Percentiles rank a stretch among this genome's conserved stretches.
phyloP scores from a whole-genome alignment of 2,113 vertebrate species.

The Plecturocebus donacophilus region DNA sequence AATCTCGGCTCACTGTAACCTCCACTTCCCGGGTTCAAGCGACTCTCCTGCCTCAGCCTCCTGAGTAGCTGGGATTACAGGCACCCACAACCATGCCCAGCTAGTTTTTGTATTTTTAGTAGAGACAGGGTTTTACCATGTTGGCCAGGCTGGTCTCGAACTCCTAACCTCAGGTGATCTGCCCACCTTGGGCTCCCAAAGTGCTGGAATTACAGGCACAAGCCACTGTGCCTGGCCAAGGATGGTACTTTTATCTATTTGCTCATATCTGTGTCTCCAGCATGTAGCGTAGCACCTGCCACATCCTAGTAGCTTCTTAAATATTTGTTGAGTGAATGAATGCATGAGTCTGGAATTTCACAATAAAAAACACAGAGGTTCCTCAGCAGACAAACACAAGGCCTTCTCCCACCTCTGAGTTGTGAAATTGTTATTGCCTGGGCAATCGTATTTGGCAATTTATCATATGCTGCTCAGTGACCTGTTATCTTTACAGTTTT shows the following conservation, averaged over 20 bases:
- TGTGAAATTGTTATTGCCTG: background rate
- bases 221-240: too few species aligned
- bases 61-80: too few species aligned
- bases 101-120: too few species aligned
- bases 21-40: too few species aligned
- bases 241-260: background rate
- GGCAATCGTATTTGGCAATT: background rate
- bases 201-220: too few species aligned
- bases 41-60: too few species aligned
- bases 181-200: too few species aligned
- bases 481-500: background rate
- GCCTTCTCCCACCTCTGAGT: background rate
- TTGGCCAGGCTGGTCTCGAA: too few species aligned
- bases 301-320: background rate
- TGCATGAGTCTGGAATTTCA: background rate
- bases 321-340: background rate
- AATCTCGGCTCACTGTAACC: too few species aligned
- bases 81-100: too few species aligned
- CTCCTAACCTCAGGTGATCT: too few species aligned
- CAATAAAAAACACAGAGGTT: background rate
- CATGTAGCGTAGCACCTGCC: background rate
- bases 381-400: background rate
- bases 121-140: too few species aligned
- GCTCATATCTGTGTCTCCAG: background rate
- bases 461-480: background rate